Evolutionary conservation across 2,797 vertebrate species (phyloP), one percentile per base, ranked within the genome.

Genomic region (Neosilurus mollespiculum): DNA sequence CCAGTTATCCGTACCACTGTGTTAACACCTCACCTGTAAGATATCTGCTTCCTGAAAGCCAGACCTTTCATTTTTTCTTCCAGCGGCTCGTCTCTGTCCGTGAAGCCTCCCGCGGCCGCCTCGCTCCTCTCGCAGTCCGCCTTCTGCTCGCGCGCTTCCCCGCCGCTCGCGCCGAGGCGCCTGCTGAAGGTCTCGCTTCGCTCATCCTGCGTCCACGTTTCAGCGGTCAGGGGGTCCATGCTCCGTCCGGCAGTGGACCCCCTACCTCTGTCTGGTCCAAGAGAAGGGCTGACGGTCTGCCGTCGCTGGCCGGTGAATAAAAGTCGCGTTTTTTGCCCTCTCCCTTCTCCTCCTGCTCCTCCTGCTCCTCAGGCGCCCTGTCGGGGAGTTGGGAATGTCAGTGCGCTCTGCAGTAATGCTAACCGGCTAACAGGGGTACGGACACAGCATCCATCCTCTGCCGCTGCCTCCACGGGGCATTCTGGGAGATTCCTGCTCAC

Each of bases 11-110:
- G 43, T 43, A 43, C 43, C 43, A 2, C 4, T 5, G 43, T 5
- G 8, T 43, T 5, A 80, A 22, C 54, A 69, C 90, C 93, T 94
- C 91, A 98, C 97, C 97, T 96, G 94, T 98, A 99, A 83, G 97
- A 99, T 86, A 96, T 97, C 95, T 99, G 97, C 85, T 99, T 99
- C 91, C 96, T 95, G 94, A 99, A 98, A 90, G 96, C 97, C 91
- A 98, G 95, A 90, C 93, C 96, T 89, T 95, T 92, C 82, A 98
- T 91, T 88, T 97, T 98, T 87, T 98, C 97, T 91, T 98, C 97
- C 93, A 99, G 94, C 1, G 93, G 93, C 87, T 97, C 97, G 22
- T 97, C 96, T 87, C 94, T 93, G 90, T 96, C 95, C 80, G 92
- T 93, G 86, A 92, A 92, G 2, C 94, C 93, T 14, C 93, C 87